Evolutionary conservation across 2,113 vertebrate genomes (phyloP), one percentile per base, ranked within the genome.

Genomic region (Todiramphus chloris): DNA sequence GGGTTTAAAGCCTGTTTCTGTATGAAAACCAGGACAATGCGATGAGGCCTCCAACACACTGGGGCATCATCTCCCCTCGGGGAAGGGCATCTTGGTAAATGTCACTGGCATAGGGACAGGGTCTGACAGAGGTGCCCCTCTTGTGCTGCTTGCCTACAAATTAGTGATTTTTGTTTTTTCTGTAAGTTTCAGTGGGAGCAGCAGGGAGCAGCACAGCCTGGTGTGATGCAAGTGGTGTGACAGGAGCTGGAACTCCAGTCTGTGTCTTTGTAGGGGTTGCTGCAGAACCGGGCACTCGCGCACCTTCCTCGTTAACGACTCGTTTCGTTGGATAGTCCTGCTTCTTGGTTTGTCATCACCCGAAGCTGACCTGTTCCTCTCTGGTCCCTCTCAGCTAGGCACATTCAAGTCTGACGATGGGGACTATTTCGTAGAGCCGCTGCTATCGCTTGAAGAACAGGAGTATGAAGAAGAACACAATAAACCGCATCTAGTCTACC

Each of bases 401-500:
- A 99, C 99, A 9, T 99, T 99, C 98, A 99, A 98, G 97, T 99
- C 99, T 97, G 98, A 99, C 5, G 99, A 99, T 88, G 99, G 99
- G 96, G 99, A 99, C 93, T 99, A 99, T 98, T 99, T 99, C 84
- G 98, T 99, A 97, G 99, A 99, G 95, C 99, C 99, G 10, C 98
- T 99, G 62, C 98, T 99, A 50, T 98, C 98, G 2, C 90, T 98
- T 17, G 97, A 99, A 95, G 99, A 98, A 48, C 98, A 98, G 94
- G 98, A 98, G 80, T 98, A 98, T 90, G 98, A 99, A 98, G 99
- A 99, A 97, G 99, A 99, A 91, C 99, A 99, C 96, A 99, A 98
- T 95, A 99, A 99, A 97, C 99, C 99, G 93, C 99, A 99, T 89
- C 95, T 99, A 46, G 98, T 99, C 82, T 99, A 99, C 95, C 98